Evolutionary conservation across 2,888 invertebrate genomes (phyloP).

Genomic region (Sceliomorpha sp.): DNA sequence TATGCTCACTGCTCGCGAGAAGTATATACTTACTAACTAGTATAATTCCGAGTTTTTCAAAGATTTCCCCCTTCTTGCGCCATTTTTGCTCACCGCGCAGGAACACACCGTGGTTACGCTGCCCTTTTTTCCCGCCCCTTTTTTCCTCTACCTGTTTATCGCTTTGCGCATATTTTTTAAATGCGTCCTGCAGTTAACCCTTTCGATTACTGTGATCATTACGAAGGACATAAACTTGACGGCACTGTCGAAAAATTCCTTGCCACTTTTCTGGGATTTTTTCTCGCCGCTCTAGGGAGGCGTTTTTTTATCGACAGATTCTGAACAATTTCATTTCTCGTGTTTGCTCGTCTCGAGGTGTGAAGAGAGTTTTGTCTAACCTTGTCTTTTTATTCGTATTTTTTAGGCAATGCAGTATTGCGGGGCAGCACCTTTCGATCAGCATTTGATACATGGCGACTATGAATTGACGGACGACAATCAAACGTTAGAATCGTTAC

Average conservation of each 20-base stretch:
- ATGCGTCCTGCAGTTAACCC: constrained; percentile 39
- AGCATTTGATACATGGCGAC: constrained; percentile 74
- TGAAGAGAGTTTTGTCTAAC: too few relatives aligned
- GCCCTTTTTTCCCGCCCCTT: too few relatives aligned
- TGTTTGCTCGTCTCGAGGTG: too few relatives aligned
- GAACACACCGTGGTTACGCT: too few relatives aligned
- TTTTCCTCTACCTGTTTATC: constrained; percentile 38
- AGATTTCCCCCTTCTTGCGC: constrained; percentile 35
- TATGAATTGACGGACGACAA: constrained; percentile 73
- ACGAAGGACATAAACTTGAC: constrained; percentile 39
- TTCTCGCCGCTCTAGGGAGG: too few relatives aligned
- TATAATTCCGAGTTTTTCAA: constrained; percentile 48
- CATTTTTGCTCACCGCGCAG: too few relatives aligned
- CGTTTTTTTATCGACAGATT: too few relatives aligned
- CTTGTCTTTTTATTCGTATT: too few relatives aligned
- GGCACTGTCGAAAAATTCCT: constrained; percentile 41
- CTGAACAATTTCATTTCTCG: too few relatives aligned
- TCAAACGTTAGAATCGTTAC: constrained; percentile 72
- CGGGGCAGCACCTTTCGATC: constrained; percentile 74
- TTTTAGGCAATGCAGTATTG: constrained; percentile 75
- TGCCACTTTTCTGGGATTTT: constrained; percentile 42
- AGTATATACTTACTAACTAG: constrained; percentile 56
- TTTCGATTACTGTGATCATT: constrained; percentile 48
- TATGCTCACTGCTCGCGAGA: constrained; percentile 57
- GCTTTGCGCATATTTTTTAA: constrained; percentile 48